These are phyloP conservation scores for Dryobates pubescens DNA, from an alignment of 2,797 vertebrate species.

Conservation along the genomic window DNA sequence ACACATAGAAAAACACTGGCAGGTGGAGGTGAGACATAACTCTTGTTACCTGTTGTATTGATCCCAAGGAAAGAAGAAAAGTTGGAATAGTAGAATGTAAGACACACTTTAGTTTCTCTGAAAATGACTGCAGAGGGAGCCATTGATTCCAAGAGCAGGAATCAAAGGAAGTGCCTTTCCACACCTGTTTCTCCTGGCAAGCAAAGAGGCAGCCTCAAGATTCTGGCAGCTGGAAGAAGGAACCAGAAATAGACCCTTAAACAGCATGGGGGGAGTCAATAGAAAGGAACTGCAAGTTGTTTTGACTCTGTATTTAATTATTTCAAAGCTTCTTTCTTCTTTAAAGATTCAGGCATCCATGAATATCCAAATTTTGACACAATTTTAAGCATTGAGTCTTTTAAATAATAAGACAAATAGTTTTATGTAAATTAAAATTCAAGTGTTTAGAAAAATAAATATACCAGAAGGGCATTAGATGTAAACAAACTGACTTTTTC, in stretches of 20 bases:
- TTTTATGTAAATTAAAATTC: background rate
- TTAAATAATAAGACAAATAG: background rate
- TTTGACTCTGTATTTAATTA: background rate
- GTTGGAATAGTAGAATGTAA: background rate
- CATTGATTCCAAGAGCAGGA: background rate
- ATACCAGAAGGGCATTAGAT: background rate
- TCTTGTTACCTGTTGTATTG: background rate
- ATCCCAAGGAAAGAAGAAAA: background rate
- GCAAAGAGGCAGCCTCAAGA: background rate
- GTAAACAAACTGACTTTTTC: background rate
- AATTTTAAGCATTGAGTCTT: background rate
- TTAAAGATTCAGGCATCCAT: background rate
- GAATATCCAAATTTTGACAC: background rate
- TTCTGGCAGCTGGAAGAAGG: slow-evolving; percentile 16
- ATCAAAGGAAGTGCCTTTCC: background rate
- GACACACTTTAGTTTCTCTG: background rate
- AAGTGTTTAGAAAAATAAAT: background rate
- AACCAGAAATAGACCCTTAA: slow-evolving; percentile 29
- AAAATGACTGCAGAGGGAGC: slow-evolving; percentile 46
- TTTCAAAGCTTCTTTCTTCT: background rate
- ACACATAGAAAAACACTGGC: accelerated
- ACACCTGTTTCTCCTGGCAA: slow-evolving; percentile 61
- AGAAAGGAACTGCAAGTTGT: background rate
- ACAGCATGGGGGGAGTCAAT: background rate
- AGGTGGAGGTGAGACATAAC: background rate